These are phyloP conservation scores for Coilia nasus DNA, from an alignment of 2,797 vertebrate genomes.

Conservation along the genomic window DNA sequence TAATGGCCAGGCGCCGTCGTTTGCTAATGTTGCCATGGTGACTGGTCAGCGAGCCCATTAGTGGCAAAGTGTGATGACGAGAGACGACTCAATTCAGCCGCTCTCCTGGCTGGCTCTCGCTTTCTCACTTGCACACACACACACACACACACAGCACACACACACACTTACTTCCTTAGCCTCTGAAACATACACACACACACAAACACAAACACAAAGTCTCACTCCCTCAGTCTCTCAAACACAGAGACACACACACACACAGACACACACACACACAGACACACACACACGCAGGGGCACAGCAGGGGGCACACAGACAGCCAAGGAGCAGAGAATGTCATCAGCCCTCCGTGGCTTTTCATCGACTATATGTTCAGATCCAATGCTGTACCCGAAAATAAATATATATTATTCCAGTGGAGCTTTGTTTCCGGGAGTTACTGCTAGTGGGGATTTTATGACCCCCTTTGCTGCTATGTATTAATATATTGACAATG, in stretches of 20 bases:
- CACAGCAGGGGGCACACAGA: constrained; percentile 47
- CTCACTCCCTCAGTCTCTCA: background rate
- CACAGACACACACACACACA: constrained; percentile 14
- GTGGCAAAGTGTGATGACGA: constrained; percentile 62
- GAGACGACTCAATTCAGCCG: constrained; percentile 61
- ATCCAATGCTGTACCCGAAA: background rate
- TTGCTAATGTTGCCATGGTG: constrained; percentile 63
- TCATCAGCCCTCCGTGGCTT: background rate
- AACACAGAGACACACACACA: background rate
- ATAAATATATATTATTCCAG: constrained; percentile 45
- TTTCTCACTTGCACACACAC: background rate
- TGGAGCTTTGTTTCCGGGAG: constrained; percentile 36
- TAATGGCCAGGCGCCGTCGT: constrained; percentile 65
- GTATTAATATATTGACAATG: constrained; percentile 68
- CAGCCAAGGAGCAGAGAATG: constrained; percentile 5
- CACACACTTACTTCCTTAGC: background rate
- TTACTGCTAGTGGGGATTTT: constrained; percentile 57
- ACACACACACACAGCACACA: background rate
- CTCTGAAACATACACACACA: background rate
- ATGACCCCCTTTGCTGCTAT: constrained; percentile 50
- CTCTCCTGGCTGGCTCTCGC: background rate
- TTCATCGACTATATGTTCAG: constrained; percentile 34
- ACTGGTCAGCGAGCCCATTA: constrained; percentile 64
- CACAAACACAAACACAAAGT: too few relatives aligned
- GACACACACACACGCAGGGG: background rate